Base-by-base conservation (phyloP, 2,113 vertebrate genomes). In the Engystomops pustulosus region DNA sequence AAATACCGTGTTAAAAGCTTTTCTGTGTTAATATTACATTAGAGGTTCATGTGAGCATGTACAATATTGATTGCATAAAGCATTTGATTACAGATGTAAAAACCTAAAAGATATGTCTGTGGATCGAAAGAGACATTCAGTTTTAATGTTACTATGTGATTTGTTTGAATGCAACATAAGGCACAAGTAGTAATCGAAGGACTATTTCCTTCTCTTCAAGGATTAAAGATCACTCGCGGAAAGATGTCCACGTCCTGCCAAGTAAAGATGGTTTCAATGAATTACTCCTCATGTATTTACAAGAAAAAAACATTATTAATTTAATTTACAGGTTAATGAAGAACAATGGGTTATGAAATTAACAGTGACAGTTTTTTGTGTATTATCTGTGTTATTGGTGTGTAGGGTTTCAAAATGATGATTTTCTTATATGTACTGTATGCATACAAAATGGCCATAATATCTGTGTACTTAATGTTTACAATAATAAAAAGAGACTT, bases 141-240 rank as follows among this genome's bases (percentile, higher is more conserved):
- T 41, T 41, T 41, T 41, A 41, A 41, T 5, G 38, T 17, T 9
- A 3, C 30, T 32, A 34, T 2, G 30, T 17, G 30, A 55, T 76
- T 34, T 75, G 10, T 34, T 15, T 74, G 14, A 30, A 10, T 14
- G 11, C n/a, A 25, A 44, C 41, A 45, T 49, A 68, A 68, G 32
- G 17, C 20, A 38, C 17, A 38, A 3, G 36, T 38, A 69, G 18
- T 32, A 75, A 55, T 23, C 58, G 58, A 30, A 77, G 4, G 58
- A 38, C 32, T 58, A 6, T 77, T 58, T 58, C 11, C 27, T 77
- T 77, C 20, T 38, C 32, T 38, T 77, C 10, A 51, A 77, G 74
- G 49, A 9, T 77, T 58, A 58, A 32, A 55, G 49, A 38, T 53
- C 30, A 76, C 18, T 12, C n/a, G 32, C 36, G 32, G 30, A 27